Base-by-base conservation (phyloP, 2,797 vertebrate genomes). In the Rhodeus uyekii region DNA sequence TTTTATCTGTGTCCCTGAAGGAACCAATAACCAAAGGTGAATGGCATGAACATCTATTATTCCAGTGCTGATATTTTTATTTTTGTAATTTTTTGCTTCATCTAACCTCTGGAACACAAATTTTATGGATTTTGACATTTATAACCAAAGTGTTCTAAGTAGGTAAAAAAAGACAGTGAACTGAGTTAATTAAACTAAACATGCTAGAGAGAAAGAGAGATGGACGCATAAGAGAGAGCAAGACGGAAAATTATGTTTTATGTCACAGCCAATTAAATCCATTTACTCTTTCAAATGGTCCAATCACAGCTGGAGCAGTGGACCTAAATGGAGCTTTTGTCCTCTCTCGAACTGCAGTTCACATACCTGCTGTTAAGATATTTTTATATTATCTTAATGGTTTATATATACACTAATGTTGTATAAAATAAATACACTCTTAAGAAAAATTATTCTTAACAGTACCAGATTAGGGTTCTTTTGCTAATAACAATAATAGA, bases 281-380 rank as follows among this genome's bases (percentile, higher is more conserved):
- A 76, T 83, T 85, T 87, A 76, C 78, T 87, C 36, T 82, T 64
- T 83, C 42, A 87, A 84, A 82, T 29, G 32, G 74, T 78, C 61
- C 78, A 85, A 46, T 82, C 46, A 27, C 18, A 68, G n/a, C 46
- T 67, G 32, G 63, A 69, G 48, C 18, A 77, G 63, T 34, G 18
- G 83, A 69, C 39, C 50, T 78, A 68, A 84, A 84, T 32, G 55
- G 50, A 79, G 76, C 68, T 61, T 82, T 81, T 83, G 78, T 87
- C 79, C 32, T 77, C 38, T 65, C 16, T 50, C 10, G 7, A 14
- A 4, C 34, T 50, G 16, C 58, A 48, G 69, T 46, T 81, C 34
- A 64, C 32, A 29, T 67, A 65, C 44, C 44, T 55, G 29, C 50
- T 80, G 27, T 71, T 46, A 29, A 46, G 27, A 72, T n/a, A 44